Percentiles rank a stretch among this genome's conserved stretches.
phyloP scores from a whole-genome alignment of 2,113 vertebrate genomes.

The Gymnocephalus cernua region DNA sequence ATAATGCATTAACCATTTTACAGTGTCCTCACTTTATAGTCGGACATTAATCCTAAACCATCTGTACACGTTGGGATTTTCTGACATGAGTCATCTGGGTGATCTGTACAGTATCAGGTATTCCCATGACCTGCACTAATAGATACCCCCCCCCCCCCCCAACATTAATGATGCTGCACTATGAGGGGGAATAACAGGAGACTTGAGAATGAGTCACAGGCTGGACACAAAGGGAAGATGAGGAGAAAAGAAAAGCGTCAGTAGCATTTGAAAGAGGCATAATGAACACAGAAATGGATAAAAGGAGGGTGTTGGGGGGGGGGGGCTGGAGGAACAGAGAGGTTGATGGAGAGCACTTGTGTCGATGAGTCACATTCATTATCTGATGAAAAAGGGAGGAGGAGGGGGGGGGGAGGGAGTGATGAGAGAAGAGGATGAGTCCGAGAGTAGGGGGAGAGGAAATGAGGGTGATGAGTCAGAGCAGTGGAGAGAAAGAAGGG shows the following conservation, averaged over 20 bases:
- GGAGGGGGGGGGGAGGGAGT: background rate
- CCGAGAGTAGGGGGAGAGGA: constrained; percentile 7
- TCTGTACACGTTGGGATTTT: constrained; percentile 37
- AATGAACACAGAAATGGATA: constrained; percentile 3
- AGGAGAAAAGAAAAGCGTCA: constrained; percentile 1
- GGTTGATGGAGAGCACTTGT: constrained; percentile 28
- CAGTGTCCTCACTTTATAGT: background rate
- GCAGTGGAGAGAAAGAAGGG: background rate
- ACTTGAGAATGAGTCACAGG: constrained; percentile 51
- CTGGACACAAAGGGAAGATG: constrained; percentile 31
- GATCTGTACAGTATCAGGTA: constrained; percentile 9
- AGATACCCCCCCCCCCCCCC: background rate
- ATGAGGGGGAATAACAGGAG: constrained; percentile 26
- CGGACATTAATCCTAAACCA: background rate
- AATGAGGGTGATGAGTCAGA: constrained; percentile 47
- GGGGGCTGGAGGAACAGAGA: background rate
- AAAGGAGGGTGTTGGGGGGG: background rate
- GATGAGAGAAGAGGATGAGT: constrained; percentile 5
- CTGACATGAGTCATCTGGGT: constrained; percentile 35
- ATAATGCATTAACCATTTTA: background rate
- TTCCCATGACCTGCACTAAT: constrained; percentile 35
- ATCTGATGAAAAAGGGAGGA: constrained; percentile 31
- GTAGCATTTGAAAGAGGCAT: constrained; percentile 12
- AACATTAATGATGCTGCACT: background rate
- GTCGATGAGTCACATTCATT: constrained; percentile 56